A percentile compares a stretch with the other conserved stretches of the same genome.
phyloP scores from a whole-genome alignment of 2,113 vertebrate genomes.

The Actenoides lindsayi region DNA sequence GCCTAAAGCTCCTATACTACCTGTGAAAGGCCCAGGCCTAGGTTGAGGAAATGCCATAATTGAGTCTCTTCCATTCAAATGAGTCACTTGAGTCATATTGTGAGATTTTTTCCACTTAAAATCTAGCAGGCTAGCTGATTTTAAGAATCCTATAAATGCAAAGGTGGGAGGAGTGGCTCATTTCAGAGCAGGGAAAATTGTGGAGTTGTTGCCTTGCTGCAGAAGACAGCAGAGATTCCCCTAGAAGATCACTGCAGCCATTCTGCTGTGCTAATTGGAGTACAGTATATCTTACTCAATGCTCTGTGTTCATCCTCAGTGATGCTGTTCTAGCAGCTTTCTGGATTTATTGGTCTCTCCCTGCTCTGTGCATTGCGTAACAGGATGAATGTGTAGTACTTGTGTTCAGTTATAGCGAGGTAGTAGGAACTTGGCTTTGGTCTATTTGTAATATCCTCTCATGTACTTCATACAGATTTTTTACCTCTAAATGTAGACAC shows the following conservation, averaged over 20 bases:
- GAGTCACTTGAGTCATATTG: constrained; percentile 34
- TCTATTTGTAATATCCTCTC: neutral
- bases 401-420: neutral
- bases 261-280: neutral
- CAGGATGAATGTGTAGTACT: neutral
- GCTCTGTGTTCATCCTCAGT: neutral
- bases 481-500: neutral
- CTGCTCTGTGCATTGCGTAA: neutral
- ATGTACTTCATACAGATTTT: neutral
- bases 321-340: neutral
- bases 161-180: neutral
- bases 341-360: neutral
- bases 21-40: constrained; percentile 14
- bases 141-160: neutral
- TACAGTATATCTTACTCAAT: neutral
- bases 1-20: constrained; percentile 46
- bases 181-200: neutral
- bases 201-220: neutral
- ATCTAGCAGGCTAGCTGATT: constrained; percentile 33
- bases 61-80: constrained; percentile 18
- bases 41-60: constrained; percentile 29
- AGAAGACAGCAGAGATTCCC: neutral
- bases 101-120: constrained; percentile 22
- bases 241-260: neutral
- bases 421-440: neutral